Percentiles rank a stretch among this genome's conserved stretches.
phyloP scores from a whole-genome alignment of 1,140 invertebrate genomes.

The Trichoplusia ni region DNA sequence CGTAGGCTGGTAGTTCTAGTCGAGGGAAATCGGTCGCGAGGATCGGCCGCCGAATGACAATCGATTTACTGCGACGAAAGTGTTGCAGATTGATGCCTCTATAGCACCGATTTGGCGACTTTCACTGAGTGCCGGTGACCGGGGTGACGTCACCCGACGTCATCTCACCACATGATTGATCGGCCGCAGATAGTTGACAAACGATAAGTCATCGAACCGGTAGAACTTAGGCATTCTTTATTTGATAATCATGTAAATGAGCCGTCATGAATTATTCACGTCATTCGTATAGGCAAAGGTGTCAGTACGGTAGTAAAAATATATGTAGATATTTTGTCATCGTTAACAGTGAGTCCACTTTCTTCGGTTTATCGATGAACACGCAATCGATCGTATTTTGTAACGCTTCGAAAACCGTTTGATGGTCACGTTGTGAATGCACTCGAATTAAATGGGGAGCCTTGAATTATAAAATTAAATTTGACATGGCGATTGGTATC shows the following conservation, averaged over 20 bases:
- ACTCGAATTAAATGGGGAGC: constrained; percentile 25
- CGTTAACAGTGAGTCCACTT: constrained; percentile 9
- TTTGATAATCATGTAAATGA: neutral
- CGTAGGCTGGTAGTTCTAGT: constrained; percentile 14
- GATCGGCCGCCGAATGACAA: constrained; percentile 60
- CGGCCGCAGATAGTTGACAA: neutral
- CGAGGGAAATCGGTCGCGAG: constrained; percentile 49
- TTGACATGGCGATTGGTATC: constrained; percentile 29
- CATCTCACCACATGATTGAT: constrained; percentile 35
- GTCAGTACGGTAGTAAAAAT: neutral
- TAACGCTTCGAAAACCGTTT: constrained; percentile 23
- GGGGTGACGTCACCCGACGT: constrained; percentile 44
- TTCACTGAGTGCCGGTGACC: constrained; percentile 54
- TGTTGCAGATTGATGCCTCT: constrained; percentile 61
- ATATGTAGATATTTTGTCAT: constrained; percentile 1
- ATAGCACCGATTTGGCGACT: constrained; percentile 55
- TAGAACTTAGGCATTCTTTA: neutral
- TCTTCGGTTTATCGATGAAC: constrained; percentile 17
- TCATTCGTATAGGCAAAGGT: too few species aligned
- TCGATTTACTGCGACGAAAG: constrained; percentile 65
- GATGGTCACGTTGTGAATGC: constrained; percentile 31
- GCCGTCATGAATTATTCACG: neutral
- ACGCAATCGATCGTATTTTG: constrained; percentile 24
- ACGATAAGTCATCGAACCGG: neutral
- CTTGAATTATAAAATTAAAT: constrained; percentile 27